Conservation (phyloP, 2,113 vertebrate species). For the Lagopus leucura region DNA sequence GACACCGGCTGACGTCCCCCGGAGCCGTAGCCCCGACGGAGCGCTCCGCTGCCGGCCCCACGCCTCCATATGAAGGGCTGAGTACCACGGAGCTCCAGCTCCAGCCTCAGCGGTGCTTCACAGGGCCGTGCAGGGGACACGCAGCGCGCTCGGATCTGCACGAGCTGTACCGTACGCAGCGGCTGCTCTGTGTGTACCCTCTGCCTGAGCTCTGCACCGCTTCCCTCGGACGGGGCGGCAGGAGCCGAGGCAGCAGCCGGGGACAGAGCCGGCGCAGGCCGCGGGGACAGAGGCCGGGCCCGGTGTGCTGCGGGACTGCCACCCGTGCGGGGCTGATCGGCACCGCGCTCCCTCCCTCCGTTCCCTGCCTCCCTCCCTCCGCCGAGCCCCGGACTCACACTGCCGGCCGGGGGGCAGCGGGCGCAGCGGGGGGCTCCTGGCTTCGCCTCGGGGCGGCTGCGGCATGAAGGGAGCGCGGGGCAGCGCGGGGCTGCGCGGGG, state of each 20-base stretch:
- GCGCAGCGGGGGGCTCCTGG: constrained; percentile 15
- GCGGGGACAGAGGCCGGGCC: neutral
- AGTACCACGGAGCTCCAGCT: neutral
- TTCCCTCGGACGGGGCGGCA: neutral
- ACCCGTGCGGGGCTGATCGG: neutral
- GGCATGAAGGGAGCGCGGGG: constrained; percentile 55
- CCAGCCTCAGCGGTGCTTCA: neutral
- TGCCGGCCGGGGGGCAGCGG: constrained; percentile 50
- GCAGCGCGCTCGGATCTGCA: neutral
- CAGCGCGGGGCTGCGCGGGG: constrained; percentile 7
- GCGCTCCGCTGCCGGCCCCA: neutral
- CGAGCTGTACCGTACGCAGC: no score
- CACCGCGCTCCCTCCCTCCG: neutral
- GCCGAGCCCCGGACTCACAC: constrained; percentile 60
- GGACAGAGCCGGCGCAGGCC: neutral
- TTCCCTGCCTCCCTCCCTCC: neutral
- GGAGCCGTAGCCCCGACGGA: neutral
- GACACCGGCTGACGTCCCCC: neutral
- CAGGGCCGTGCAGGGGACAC: neutral
- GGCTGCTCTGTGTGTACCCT: no score
- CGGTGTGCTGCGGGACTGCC: neutral
- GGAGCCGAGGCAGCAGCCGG: neutral
- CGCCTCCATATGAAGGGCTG: neutral
- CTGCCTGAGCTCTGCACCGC: neutral
- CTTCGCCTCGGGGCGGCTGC: constrained; percentile 24